Evolutionary conservation across 1,140 invertebrate species (phyloP), one percentile per base, ranked within the genome.

Genomic region (Glomeris maerens): DNA sequence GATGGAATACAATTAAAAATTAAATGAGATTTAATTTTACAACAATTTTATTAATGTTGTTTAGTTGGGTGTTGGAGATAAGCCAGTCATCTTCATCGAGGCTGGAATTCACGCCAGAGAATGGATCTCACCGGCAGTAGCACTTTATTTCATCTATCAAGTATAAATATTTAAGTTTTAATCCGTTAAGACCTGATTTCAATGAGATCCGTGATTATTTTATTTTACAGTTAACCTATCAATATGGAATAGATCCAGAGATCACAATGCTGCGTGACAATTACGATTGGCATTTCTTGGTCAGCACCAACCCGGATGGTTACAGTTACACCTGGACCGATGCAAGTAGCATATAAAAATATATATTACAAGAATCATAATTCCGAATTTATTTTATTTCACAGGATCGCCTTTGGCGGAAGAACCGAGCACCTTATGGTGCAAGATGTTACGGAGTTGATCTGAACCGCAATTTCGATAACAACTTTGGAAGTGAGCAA

Each of bases 401-500:
- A n/a, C 17, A 48, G 47, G n/a, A 41, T 14, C 47, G 47, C 5
- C 4, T 50, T 17, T 50, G 49, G 49, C 3, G 49, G 31, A 50
- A 50, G 45, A 50, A 46, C 23, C 39, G 49, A 10, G 44, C 49
- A 4, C 5, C 5, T 28, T 7, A 7, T 2, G 38, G 20, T 2
- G 4, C 20, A 26, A 3, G 10, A 21, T 84, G 81, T 52, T 57
- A 52, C 27, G 82, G 83, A 17, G 72, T 72, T 22, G 83, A 85
- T 61, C 74, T 78, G 0, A 85, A 84, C 60, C 71, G 82, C 27
- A 85, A 85, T 59, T 85, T 78, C 75, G 74, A 64, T 26, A 80
- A 75, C 62, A 75, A 78, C 55, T 84, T 79, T 78, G 77, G 72
- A 55, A 74, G 72, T n/a, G 59, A 53, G 44, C n/a, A n/a, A n/a